Evolutionary conservation across 1,140 invertebrate genomes (phyloP).

Genomic region (Pemphigus obesinymphae): DNA sequence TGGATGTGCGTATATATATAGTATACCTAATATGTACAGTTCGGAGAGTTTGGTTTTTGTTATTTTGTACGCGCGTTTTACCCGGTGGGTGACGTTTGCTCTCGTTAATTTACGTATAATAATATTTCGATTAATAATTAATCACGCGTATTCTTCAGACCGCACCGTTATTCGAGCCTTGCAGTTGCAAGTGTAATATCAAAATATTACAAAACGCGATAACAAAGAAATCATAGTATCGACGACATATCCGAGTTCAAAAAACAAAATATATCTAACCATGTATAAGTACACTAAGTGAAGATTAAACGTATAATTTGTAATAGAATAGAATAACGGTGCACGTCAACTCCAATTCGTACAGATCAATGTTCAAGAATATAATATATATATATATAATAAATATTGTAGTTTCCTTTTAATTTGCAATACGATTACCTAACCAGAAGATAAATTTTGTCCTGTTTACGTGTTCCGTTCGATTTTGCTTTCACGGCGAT

Average conservation of each 20-base stretch:
- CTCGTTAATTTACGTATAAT: not conserved
- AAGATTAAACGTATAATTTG: not conserved
- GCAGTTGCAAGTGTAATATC: not conserved
- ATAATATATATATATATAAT: not conserved
- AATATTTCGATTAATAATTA: not conserved
- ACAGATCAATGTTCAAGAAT: not conserved
- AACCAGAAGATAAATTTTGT: not conserved
- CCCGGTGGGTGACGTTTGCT: not conserved
- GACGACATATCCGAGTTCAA: not conserved
- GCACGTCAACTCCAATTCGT: not conserved
- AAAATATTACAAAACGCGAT: not conserved
- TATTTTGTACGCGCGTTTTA: not conserved
- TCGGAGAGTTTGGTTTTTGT: not conserved
- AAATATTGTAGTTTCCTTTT: not conserved
- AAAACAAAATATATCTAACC: not conserved
- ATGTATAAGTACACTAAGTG: too few species aligned
- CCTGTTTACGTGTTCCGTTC: conserved; percentile 11
- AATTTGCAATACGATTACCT: not conserved
- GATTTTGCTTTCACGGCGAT: conserved; percentile 18
- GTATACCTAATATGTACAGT: too few species aligned
- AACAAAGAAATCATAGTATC: not conserved
- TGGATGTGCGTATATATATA: too few species aligned
- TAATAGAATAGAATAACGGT: not conserved
- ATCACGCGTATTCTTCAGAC: not conserved
- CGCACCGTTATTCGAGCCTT: not conserved